Base-by-base conservation (phyloP, 2,888 invertebrate species). In the Tuberolachnus salignus region DNA sequence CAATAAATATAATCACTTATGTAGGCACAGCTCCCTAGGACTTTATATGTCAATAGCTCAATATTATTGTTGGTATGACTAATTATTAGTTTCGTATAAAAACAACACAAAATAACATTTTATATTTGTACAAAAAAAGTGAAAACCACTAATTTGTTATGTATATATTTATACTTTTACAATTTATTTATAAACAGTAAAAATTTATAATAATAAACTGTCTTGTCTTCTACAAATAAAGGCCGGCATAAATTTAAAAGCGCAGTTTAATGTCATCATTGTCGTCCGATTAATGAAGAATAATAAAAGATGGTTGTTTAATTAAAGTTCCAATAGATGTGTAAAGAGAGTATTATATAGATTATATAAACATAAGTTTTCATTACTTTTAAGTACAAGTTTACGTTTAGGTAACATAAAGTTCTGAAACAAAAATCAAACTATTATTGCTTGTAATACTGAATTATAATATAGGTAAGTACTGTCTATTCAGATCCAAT, bases 171-270 rank as follows among this genome's bases (percentile, higher is more conserved):
- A 75, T 75, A 78, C 75, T 49, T 78, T 49, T 42, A 78, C 67
- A 67, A 67, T 67, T 57, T 57, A 49, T 78, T 49, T 57, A 67
- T 59, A 51, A 78, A 78, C 67, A 67, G n/a, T 67, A 74, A 73
- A 64, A 63, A 73, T 73, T 63, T 73, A 42, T 74, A 61, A 53
- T 74, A 55, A 78, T 59, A 34, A 78, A 78, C n/a, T 78, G 59
- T 78, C 23, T 75, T 78, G 59, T 78, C 44, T 75, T 78, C 75
- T 78, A 78, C 66, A 67, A 46, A 78, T 67, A 67, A 69, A 78
- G 75, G 67, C 67, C 75, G 34, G 75, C 57, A 67, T 78, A 51
- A 57, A 49, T 78, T 78, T 75, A 75, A 67, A 78, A 78, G 75
- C 75, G 57, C 67, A 78, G 23, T 59, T 57, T 57, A 78, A 57